Evolutionary conservation across 2,888 invertebrate species (phyloP), one percentile per base, ranked within the genome.

Genomic region (Gnatocerus cornutus): DNA sequence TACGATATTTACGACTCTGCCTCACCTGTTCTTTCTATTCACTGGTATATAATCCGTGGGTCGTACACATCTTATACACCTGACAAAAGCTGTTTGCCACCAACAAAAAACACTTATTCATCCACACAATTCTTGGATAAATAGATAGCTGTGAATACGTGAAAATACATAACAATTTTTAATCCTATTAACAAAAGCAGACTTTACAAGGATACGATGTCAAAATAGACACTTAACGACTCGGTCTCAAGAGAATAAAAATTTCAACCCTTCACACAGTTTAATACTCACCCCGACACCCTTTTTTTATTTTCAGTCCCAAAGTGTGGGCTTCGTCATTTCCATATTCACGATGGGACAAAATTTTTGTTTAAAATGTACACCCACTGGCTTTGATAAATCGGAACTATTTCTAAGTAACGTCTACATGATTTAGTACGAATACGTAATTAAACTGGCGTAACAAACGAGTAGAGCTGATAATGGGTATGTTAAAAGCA

Each of bases 21-120:
- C 75, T 77, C 80, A 80, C 80, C 80, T 80, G 80, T 80, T 79
- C 68, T 52, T n/a, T 45, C 79, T 76, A 74, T 74, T 77, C 74
- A 76, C 70, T 73, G 74, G 76, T 68, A 61, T 73, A 75, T 76
- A 74, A 76, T 74, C 74, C 75, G 71, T 71, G 70, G 73, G 72
- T 55, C 48, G 62, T 69, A 68, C 55, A 66, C 71, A 64, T 59
- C 74, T 75, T 69, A 68, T 63, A 75, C 75, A 78, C 77, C 77
- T 77, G 77, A 78, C 77, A 75, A 76, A 73, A 71, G 72, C 63
- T 73, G 74, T 76, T 76, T 77, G 74, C 75, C 74, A 76, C 72
- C 74, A 76, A 75, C 75, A 76, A 77, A 72, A 69, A 73, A 72
- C 72, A 73, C 71, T 74, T 76, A 75, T 71, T 77, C 73, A 74